Conservation (phyloP, 2,888 invertebrate genomes). For the Lysandra coridon region DNA sequence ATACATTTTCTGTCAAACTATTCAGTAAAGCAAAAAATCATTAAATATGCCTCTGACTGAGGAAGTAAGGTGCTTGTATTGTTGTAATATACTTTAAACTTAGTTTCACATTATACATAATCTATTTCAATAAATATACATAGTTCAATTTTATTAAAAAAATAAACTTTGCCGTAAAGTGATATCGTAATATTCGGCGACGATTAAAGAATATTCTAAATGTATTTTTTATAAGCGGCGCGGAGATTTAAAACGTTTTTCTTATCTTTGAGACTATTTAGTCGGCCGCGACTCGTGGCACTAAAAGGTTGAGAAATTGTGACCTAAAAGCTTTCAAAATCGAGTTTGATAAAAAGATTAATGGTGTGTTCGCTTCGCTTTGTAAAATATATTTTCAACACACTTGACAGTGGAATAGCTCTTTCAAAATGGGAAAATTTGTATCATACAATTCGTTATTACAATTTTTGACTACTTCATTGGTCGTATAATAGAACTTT, state of each 20-base stretch:
- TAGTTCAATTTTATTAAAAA: too few relatives aligned
- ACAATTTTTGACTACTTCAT: neutral
- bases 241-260: neutral
- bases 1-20: too few relatives aligned
- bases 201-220: neutral
- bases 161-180: neutral
- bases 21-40: too few relatives aligned
- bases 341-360: slow-evolving; percentile 12
- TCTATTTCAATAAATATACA: too few relatives aligned
- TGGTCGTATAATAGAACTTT: too few relatives aligned
- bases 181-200: neutral
- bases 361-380: neutral
- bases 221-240: neutral
- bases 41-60: too few relatives aligned
- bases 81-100: too few relatives aligned
- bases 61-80: too few relatives aligned
- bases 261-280: slow-evolving; percentile 13
- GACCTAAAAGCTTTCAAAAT: slow-evolving; percentile 22
- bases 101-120: too few relatives aligned
- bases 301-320: slow-evolving; percentile 23
- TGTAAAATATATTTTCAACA: slow-evolving; percentile 5
- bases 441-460: neutral
- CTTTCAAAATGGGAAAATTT: neutral
- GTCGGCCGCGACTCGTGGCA: slow-evolving; percentile 19
- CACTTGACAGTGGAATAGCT: neutral